Base-by-base conservation (phyloP, 2,113 vertebrate genomes). In the Cyphotilapia sp. region DNA sequence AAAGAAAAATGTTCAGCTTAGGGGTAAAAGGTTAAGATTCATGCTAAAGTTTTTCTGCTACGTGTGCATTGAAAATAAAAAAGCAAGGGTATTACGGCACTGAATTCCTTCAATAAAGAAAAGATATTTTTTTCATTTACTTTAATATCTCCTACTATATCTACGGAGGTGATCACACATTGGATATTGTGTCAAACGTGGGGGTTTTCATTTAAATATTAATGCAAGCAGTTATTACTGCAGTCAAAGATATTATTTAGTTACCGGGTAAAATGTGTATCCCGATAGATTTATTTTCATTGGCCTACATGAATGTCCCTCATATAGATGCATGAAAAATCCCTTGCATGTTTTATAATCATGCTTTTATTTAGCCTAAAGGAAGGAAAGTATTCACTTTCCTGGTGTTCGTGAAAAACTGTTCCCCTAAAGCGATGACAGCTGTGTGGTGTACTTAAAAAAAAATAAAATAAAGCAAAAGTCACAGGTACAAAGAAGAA, bases 401-500 rank as follows among this genome's bases (percentile, higher is more conserved):
- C 76, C 63, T 82, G 57, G 83, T 88, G 81, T 86, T 89, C 24
- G 40, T 74, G 59, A 87, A 59, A 87, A 88, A 84, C 69, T 80
- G 53, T 87, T 78, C 54, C 87, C 59, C 83, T 33, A 45, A 35
- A 92, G 91, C 81, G 51, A 12, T 84, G 89, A 92, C 76, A 74
- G 80, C 47, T 82, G 22, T 81, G 82, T 80, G 22, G 80, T 87
- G 81, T 89, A 86, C 90, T 92, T 91, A 82, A 89, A 90, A 71
- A 38, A 74, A 66, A 90, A 93, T 90, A 4, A 38, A 69, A 38
- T 83, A 89, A 91, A 89, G 81, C 78, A 63, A 80, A 94, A 89
- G 91, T 91, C 92, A 91, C 57, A 90, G 84, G 88, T 88, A 91
- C 81, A 87, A 38, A 71, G 84, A 89, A 91, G 82, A 92, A 84